Base-by-base conservation (phyloP, 2,113 vertebrate genomes). In the Garra rufa region DNA sequence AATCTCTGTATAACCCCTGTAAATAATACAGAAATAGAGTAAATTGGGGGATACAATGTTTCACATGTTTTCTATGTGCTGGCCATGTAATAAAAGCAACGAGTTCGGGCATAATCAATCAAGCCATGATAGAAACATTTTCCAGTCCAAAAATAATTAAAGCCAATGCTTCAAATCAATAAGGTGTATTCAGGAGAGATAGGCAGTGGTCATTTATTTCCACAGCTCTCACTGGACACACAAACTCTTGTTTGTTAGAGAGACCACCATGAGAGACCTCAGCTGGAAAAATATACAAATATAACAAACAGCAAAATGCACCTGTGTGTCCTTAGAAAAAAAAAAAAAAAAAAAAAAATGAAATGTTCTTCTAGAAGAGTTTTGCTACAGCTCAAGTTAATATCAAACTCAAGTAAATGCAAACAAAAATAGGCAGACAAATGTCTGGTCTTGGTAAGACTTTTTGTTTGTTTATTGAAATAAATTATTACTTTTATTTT, bases 81-180 rank as follows among this genome's bases (percentile, higher is more conserved):
- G 55, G 4, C n/a, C 34, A 14, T 85, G 83, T 87, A 87, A 87
- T 87, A 85, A 85, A 79, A 26, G 59, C 67, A 83, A 55, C 7
- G 19, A 21, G 46, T 61, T 81, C 91, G 89, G 91, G 92, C 90
- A 91, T 92, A 95, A 95, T 94, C 94, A 94, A 95, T 95, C 94
- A 94, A 93, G 94, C 93, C 90, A 93, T 94, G 91, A 90, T 90
- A 92, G 92, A 93, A 92, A 92, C 91, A 89, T 91, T 91, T 90
- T 89, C 90, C 92, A 91, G 91, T 91, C 90, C 91, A 89, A 91
- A 95, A 95, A 95, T 93, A 94, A 95, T 95, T 94, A 94, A 92
- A 94, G 88, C 92, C 91, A 91, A 92, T 90, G 90, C 90, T 86
- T 65, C 87, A 91, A 93, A 95, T 95, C 94, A 94, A 95, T 95